phyloP scores from a whole-genome alignment of 2,888 invertebrate genomes.

The Cylindroiulus punctatus region DNA sequence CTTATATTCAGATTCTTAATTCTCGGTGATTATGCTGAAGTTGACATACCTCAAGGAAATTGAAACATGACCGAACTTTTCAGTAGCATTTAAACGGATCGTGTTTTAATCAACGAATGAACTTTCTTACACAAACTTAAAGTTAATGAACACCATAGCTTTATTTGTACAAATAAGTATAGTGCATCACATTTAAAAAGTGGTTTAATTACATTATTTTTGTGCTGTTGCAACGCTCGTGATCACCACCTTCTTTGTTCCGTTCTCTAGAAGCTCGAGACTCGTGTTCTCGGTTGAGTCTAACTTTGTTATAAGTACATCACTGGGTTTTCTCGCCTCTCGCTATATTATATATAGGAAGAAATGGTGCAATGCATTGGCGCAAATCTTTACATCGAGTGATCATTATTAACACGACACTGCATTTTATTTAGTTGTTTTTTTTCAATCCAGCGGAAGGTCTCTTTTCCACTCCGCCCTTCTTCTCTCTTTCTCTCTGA shows the following conservation, averaged over 20 bases:
- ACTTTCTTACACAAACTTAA: slow-evolving; percentile 2
- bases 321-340: neutral
- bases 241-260: slow-evolving; percentile 11
- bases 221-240: slow-evolving; percentile 40
- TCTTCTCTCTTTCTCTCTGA: neutral
- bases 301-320: slow-evolving; percentile 12
- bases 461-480: neutral
- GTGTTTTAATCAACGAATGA: neutral
- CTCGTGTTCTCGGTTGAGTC: neutral
- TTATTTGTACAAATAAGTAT: slow-evolving; percentile 51
- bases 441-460: neutral
- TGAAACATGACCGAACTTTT: neutral
- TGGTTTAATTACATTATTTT: slow-evolving; percentile 47
- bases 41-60: neutral
- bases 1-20: too few species aligned
- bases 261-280: slow-evolving; percentile 4
- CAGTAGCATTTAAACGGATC: too few species aligned
- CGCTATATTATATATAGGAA: slow-evolving; percentile 25
- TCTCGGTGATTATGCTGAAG: too few species aligned
- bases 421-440: slow-evolving; percentile 13
- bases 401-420: slow-evolving; percentile 38
- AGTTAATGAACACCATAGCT: slow-evolving; percentile 50
- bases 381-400: slow-evolving; percentile 42
- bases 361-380: slow-evolving; percentile 34
- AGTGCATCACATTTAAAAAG: slow-evolving; percentile 50